Evolutionary conservation across 2,113 vertebrate species (phyloP).

Genomic region (Xyliphius kryptos): DNA sequence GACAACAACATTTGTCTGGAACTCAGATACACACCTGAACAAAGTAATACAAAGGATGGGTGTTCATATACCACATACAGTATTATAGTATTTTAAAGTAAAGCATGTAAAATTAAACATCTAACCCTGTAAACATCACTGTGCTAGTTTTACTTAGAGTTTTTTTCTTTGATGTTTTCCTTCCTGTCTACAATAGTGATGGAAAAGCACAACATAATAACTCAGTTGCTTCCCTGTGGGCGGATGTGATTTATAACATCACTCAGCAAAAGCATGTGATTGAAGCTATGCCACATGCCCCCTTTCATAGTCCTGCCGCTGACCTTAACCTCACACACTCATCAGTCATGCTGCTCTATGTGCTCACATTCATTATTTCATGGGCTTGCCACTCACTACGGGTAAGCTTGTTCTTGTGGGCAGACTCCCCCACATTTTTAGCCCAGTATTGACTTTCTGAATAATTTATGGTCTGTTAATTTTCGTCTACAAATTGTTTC

Average conservation of each 20-base stretch:
- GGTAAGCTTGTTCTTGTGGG: too few relatives aligned
- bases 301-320: constrained; percentile 28
- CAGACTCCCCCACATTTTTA: constrained; percentile 20
- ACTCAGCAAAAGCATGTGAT: constrained; percentile 23
- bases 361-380: too few relatives aligned
- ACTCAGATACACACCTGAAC: too few relatives aligned
- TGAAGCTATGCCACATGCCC: constrained; percentile 18
- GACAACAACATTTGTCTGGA: too few relatives aligned
- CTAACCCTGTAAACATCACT: too few relatives aligned
- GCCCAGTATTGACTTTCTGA: constrained; percentile 27
- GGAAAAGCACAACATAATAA: neutral
- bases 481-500: constrained; percentile 40
- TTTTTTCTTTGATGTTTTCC: neutral
- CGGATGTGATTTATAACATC: constrained; percentile 27
- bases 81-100: too few relatives aligned
- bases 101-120: too few relatives aligned
- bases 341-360: constrained; percentile 27
- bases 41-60: too few relatives aligned
- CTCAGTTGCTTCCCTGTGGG: constrained; percentile 12
- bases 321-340: constrained; percentile 44
- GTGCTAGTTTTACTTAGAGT: neutral
- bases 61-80: too few relatives aligned
- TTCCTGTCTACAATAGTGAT: too few relatives aligned
- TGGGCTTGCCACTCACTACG: too few relatives aligned
- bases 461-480: constrained; percentile 42